Evolutionary conservation across 1,140 invertebrate species (phyloP).

Genomic region (Cecropterus lyciades): DNA sequence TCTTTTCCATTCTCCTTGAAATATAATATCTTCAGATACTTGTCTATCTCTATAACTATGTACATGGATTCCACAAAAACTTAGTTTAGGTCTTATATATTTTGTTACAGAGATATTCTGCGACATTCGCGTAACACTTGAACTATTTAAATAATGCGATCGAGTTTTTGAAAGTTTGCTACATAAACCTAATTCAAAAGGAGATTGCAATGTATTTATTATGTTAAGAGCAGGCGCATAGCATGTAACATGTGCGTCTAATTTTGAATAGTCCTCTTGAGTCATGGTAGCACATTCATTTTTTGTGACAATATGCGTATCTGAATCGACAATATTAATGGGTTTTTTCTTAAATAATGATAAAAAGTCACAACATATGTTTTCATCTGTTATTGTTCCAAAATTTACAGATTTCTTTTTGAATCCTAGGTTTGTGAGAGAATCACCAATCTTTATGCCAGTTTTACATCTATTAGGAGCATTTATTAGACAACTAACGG

Average conservation of each 20-base stretch:
- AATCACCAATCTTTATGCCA: constrained; percentile 56
- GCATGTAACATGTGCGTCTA: constrained; percentile 25
- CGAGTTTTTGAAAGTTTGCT: constrained; percentile 35
- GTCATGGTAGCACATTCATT: constrained; percentile 46
- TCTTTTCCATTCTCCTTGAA: constrained; percentile 70
- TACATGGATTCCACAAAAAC: constrained; percentile 63
- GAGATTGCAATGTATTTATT: constrained; percentile 41
- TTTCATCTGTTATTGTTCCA: constrained; percentile 49
- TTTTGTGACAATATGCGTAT: constrained; percentile 41
- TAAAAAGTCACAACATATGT: constrained; percentile 11
- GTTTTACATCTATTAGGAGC: constrained; percentile 49
- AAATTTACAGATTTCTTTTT: constrained; percentile 46
- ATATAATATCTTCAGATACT: constrained; percentile 67
- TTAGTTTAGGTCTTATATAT: constrained; percentile 47
- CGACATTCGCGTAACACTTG: constrained; percentile 41
- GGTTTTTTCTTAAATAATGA: constrained; percentile 43
- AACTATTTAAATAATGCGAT: constrained; percentile 33
- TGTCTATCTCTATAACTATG: constrained; percentile 67
- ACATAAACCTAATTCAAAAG: constrained; percentile 42
- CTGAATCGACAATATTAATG: constrained; percentile 67
- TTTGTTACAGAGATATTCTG: constrained; percentile 41
- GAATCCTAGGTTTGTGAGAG: constrained; percentile 35
- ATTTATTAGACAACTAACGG: constrained; percentile 52
- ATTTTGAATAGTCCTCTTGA: constrained; percentile 10
- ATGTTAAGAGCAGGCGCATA: constrained; percentile 39